A percentile compares a stretch with the other conserved stretches of the same genome.
Evolutionary conservation across 2,113 vertebrate genomes (phyloP).

Genomic region (Alexandromys fortis): DNA sequence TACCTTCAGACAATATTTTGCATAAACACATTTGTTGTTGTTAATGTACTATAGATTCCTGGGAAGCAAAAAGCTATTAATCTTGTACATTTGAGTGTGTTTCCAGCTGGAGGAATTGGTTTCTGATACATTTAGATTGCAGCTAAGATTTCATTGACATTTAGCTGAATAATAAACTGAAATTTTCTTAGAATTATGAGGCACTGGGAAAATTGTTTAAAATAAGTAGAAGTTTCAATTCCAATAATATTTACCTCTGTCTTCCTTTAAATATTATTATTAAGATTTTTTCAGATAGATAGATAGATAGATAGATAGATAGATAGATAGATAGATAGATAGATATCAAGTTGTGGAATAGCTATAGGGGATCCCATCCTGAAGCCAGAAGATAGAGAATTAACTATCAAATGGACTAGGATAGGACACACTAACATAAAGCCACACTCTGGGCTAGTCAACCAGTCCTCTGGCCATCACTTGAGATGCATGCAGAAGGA

Average conservation of each 20-base stretch:
- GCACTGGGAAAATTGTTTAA: not conserved
- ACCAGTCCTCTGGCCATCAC: fast-evolving
- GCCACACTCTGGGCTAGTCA: not conserved
- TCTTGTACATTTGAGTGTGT: slow-evolving; percentile 24
- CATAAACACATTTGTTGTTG: not conserved
- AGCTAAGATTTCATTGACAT: slow-evolving; percentile 51
- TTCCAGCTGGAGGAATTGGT: slow-evolving; percentile 40
- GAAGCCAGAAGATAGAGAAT: not conserved
- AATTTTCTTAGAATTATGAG: slow-evolving; percentile 55
- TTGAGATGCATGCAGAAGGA: not conserved
- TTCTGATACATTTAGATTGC: slow-evolving; percentile 56
- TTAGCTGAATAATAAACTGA: slow-evolving; percentile 51
- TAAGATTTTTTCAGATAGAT: not conserved
- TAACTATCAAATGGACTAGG: not conserved
- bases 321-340: too few species aligned
- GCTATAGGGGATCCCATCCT: not conserved
- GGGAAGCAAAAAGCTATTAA: slow-evolving; percentile 38
- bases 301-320: too few species aligned
- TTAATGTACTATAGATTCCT: slow-evolving; percentile 33
- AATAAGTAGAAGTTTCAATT: slow-evolving; percentile 4
- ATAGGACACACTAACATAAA: not conserved
- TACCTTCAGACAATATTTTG: slow-evolving; percentile 25
- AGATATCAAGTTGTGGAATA: not conserved
- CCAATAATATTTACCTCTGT: slow-evolving; percentile 9
- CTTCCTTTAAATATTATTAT: slow-evolving; percentile 33